Conservation (phyloP, 2,113 vertebrate genomes). For the Ictalurus furcatus region DNA sequence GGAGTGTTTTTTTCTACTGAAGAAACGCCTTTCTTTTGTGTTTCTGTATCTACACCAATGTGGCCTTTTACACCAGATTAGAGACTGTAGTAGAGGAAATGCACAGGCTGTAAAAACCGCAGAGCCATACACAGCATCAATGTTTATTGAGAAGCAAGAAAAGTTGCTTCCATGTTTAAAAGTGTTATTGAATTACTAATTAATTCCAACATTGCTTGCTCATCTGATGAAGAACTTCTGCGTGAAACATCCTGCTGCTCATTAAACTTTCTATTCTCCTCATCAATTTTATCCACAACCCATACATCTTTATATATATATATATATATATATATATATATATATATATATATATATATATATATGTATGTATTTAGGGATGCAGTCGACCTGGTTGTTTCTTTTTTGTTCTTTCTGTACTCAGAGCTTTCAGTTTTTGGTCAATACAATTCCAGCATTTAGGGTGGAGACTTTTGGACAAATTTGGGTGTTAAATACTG, state of each 20-base stretch:
- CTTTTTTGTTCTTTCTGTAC: not conserved
- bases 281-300: not conserved
- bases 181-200: not conserved
- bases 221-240: not conserved
- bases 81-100: not conserved
- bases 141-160: not conserved
- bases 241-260: not conserved
- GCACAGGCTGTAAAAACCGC: not conserved
- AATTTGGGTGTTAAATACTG: not conserved
- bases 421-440: not conserved
- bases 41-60: not conserved
- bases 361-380: not conserved
- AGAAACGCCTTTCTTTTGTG: not conserved
- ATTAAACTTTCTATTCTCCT: not conserved
- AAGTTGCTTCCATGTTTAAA: not conserved
- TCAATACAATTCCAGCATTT: not conserved
- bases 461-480: not conserved
- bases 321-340: too few relatives aligned
- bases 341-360: too few relatives aligned
- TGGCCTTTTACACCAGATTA: not conserved
- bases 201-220: not conserved
- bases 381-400: not conserved
- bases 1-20: constrained; percentile 40
- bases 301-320: not conserved
- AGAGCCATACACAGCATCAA: not conserved